Evolutionary conservation across 2,888 invertebrate species (phyloP).

Genomic region (Leptarthrus brevirostris): DNA sequence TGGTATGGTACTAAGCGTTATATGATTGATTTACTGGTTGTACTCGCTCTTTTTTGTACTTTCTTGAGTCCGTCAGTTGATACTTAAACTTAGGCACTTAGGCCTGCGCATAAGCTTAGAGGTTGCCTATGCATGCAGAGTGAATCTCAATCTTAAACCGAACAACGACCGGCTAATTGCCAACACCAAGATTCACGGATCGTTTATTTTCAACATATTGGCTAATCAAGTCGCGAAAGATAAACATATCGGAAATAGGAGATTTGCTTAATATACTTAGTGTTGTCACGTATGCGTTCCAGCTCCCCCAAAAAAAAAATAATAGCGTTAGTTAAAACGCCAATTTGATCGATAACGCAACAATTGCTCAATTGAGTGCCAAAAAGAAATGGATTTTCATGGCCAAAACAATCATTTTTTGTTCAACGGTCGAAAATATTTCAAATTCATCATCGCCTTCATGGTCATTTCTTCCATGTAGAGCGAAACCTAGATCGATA

Average conservation of each 20-base stretch:
- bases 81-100: background rate
- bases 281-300: constrained; percentile 31
- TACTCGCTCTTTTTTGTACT: constrained; percentile 30
- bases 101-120: constrained; percentile 7
- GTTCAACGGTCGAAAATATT: constrained; percentile 33
- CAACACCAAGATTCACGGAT: constrained; percentile 6
- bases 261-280: constrained; percentile 41
- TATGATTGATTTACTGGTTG: constrained; percentile 42
- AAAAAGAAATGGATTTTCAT: constrained; percentile 36
- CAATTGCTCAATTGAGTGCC: constrained; percentile 37
- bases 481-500: constrained; percentile 3
- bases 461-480: constrained; percentile 31
- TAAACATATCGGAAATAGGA: constrained; percentile 44
- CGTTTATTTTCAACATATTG: constrained; percentile 26
- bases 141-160: background rate
- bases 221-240: constrained; percentile 17
- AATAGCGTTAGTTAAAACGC: background rate
- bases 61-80: constrained; percentile 20
- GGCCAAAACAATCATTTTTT: constrained; percentile 28
- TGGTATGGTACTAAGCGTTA: constrained; percentile 13
- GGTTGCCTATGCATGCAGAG: constrained; percentile 34
- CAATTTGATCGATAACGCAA: constrained; percentile 33
- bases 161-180: constrained; percentile 45
- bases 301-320: constrained; percentile 6
- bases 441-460: constrained; percentile 13